Evolutionary conservation across 2,797 vertebrate genomes (phyloP).

Genomic region (Sebastiscus tertius): DNA sequence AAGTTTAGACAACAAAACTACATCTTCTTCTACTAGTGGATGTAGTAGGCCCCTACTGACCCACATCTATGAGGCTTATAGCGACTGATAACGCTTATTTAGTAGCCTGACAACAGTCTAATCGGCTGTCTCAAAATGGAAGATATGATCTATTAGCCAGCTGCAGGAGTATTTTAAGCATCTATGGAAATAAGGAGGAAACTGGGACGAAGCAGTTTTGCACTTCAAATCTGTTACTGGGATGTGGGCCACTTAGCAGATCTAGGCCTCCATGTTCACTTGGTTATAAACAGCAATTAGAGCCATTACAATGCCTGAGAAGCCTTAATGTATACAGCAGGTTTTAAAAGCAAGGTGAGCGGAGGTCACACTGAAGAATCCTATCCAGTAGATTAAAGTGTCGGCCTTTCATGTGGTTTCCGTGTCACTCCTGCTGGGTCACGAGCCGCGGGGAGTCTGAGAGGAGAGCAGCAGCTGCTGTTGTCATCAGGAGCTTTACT

Average conservation of each 20-base stretch:
- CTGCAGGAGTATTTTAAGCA: neutral
- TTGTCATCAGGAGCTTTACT: constrained; percentile 47
- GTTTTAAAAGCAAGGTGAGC: constrained; percentile 2
- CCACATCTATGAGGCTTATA: no score
- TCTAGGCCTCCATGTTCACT: constrained; percentile 7
- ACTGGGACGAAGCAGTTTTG: neutral
- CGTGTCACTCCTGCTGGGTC: constrained; percentile 43
- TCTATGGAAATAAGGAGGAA: neutral
- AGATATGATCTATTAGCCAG: neutral
- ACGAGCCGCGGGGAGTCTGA: constrained; percentile 18
- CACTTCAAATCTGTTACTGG: neutral
- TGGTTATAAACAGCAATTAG: constrained; percentile 20
- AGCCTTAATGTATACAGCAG: constrained; percentile 42
- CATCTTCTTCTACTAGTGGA: no score
- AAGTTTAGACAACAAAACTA: no score
- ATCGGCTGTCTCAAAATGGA: neutral
- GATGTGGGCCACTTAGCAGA: neutral
- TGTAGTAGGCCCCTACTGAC: no score
- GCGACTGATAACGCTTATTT: no score
- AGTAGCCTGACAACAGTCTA: no score
- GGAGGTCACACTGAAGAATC: constrained; percentile 36
- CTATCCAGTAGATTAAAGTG: constrained; percentile 34
- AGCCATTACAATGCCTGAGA: neutral
- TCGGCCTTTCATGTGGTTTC: constrained; percentile 61
- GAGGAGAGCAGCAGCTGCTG: constrained; percentile 53